Evolutionary conservation across 2,888 invertebrate species (phyloP).

Genomic region (Hylaea fasciaria): DNA sequence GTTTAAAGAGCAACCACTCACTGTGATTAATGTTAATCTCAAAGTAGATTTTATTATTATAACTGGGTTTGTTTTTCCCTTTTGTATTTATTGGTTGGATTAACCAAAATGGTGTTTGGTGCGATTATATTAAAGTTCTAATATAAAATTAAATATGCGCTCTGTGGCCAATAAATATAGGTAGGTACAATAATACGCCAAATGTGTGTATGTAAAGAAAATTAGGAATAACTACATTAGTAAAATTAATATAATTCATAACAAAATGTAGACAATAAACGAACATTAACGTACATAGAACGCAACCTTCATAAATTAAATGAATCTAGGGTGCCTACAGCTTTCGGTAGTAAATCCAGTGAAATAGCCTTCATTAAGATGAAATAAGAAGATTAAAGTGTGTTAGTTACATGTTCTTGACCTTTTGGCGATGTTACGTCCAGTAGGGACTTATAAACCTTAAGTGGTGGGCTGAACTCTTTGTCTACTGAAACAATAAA

Average conservation of each 20-base stretch:
- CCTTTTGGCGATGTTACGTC: constrained; percentile 10
- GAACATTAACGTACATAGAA: background rate
- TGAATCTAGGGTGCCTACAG: constrained; percentile 22
- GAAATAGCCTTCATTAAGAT: constrained; percentile 25
- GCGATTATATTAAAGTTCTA: no score
- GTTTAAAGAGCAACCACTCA: background rate
- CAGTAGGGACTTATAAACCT: background rate
- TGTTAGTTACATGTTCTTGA: constrained; percentile 20
- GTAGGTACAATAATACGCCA: no score
- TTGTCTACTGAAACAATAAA: background rate
- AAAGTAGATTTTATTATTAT: no score
- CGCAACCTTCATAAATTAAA: constrained; percentile 27
- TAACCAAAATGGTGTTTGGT: no score
- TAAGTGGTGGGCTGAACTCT: background rate
- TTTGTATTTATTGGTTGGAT: no score
- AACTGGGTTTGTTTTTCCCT: no score
- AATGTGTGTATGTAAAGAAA: no score
- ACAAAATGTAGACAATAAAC: background rate
- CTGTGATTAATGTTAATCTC: background rate
- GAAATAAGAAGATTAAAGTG: constrained; percentile 25
- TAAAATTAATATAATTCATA: background rate
- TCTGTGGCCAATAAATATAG: no score
- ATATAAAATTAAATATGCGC: no score
- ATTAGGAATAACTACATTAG: no score
- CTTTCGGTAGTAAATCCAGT: constrained; percentile 23